Base-by-base conservation (phyloP, 2,888 invertebrate species). In the Cephus pulcher region DNA sequence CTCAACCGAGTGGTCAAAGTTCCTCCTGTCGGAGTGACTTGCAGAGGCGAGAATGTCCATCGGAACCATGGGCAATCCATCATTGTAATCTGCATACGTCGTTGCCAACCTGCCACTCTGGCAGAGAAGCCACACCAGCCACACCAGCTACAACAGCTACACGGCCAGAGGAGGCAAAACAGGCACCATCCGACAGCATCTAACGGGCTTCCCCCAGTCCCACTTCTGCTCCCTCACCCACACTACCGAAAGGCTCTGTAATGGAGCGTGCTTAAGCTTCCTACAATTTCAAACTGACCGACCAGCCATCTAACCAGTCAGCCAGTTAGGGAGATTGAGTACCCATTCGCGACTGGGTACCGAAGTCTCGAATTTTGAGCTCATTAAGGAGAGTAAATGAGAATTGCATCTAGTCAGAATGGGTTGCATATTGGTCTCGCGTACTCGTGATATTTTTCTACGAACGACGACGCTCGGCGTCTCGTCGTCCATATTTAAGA, bases 391-490 rank as follows among this genome's bases (percentile, higher is more conserved):
- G 56, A 32, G 71, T 12, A 71, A 71, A 71, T 33, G 71, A 75
- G 74, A 34, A 34, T 37, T 34, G 75, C 23, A 34, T 9, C 15
- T 23, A 35, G 71, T 71, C 32, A 9, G 23, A 15, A 71, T 32
- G 32, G 71, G 71, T 78, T 78, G 78, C 76, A 78, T 78, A 78
- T 78, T 78, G 78, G 76, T 73, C 56, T 78, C 78, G 78, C 78
- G 78, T 78, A 34, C 73, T 76, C 33, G 73, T 73, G 73, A 78
- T 78, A 78, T 78, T 78, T 78, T 76, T 71, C 73, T 35, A 33
- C 75, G 78, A 78, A 34, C 75, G 69, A 35, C 76, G 76, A 35
- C 76, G 71, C 76, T 30, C n/a, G 70, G 75, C 73, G 76, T 78
- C 37, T 75, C 69, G 78, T 40, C 76, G 75, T 78, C 71, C 78